Evolutionary conservation across 1,140 invertebrate species (phyloP), one percentile per base, ranked within the genome.

Genomic region (Cryptotermes secundus): DNA sequence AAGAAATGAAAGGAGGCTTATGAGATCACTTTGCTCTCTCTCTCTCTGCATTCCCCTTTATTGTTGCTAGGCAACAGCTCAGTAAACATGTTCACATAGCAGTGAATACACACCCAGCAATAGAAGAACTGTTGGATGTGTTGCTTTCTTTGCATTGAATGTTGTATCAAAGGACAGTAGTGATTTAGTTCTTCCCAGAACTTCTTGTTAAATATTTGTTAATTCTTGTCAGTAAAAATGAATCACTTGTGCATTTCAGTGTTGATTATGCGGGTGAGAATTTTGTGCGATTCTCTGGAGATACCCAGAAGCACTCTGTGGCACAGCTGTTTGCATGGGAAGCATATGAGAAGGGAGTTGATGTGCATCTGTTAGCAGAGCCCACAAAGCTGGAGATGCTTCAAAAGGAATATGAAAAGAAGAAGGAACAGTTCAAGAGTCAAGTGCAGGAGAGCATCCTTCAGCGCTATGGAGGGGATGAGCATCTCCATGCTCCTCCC

Each of bases 311-410:
- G 83, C 98, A 99, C 89, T 96, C 97, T 7, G 94, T 94, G 34
- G 96, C 97, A 34, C 98, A 99, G 89, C 87, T 99, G 86, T 99
- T 99, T 93, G 98, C 99, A 1, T 99, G 99, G 99, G 97, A 99
- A 88, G 98, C 98, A 0, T 95, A 97, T 88, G 95, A 97, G 84
- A 95, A 95, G 87, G 98, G 97, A 34, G 94, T 99, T 0, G 98
- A 99, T 91, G 97, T 99, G 9, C 97, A 99, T 91, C 91, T 99
- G 38, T 92, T 99, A 83, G 98, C 98, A 24, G 98, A 99, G 90
- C 99, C 99, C 1, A 99, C 99, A 12, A 99, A 99, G 91, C 89
- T 99, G 38, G 98, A 99, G 89, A 88, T 98, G 84, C 89, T 99
- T 24, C 94, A 98, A 87, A 93, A 96, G 84, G 96, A 99, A 88